Percentiles rank a stretch among this genome's conserved stretches.
phyloP scores from a whole-genome alignment of 1,140 invertebrate genomes.

The Pteromalus puparum region DNA sequence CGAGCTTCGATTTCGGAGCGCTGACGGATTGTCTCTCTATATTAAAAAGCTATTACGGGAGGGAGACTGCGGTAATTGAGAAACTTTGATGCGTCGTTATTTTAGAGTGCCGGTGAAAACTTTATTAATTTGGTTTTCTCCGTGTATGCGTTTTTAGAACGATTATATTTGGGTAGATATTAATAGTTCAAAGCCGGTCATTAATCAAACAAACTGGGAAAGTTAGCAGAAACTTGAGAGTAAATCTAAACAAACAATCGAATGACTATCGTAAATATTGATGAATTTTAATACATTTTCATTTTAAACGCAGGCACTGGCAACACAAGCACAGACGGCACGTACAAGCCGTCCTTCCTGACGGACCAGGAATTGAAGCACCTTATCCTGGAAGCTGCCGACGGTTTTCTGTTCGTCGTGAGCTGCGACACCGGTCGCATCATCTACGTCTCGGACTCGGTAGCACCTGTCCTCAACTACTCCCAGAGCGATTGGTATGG shows the following conservation, averaged over 20 bases:
- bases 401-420: slow-evolving; percentile 99
- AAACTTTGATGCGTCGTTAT: neutral
- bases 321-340: slow-evolving; percentile 94
- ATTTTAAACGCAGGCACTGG: slow-evolving; percentile 85
- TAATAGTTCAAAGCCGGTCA: too few species aligned
- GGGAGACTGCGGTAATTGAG: neutral
- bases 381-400: slow-evolving; percentile 98
- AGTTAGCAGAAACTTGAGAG: neutral
- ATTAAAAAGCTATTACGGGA: neutral
- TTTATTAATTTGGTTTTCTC: too few species aligned
- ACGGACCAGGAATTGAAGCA: slow-evolving; percentile 99
- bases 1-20: neutral
- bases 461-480: slow-evolving; percentile 97
- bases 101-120: too few species aligned
- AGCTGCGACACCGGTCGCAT: slow-evolving; percentile 97
- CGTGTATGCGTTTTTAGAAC: too few species aligned
- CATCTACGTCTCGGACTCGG: slow-evolving; percentile 99
- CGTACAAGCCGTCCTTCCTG: slow-evolving; percentile 98
- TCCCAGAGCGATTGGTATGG: slow-evolving; percentile 98
- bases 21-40: neutral
- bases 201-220: too few species aligned
- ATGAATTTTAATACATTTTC: neutral
- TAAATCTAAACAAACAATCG: slow-evolving; percentile 23
- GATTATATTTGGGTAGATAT: too few species aligned
- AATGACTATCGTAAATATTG: too few species aligned